Percentiles rank a stretch among this genome's conserved stretches.
Evolutionary conservation across 2,797 vertebrate genomes (phyloP).

Genomic region (Momotus momota): DNA sequence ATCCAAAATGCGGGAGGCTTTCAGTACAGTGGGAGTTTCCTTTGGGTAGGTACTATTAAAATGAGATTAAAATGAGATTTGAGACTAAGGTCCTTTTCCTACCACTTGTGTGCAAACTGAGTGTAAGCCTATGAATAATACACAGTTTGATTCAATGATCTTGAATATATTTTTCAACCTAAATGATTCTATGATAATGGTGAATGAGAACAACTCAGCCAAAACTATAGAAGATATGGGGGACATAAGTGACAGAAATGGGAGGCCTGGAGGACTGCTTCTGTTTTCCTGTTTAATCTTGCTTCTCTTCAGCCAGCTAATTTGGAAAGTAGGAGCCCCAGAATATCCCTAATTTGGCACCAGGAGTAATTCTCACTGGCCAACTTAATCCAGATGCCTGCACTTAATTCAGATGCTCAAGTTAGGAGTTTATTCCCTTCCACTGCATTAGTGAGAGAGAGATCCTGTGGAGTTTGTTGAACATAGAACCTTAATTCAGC

Average conservation of each 20-base stretch:
- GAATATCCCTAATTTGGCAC: background rate
- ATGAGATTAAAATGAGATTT: background rate
- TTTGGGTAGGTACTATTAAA: background rate
- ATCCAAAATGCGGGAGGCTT: background rate
- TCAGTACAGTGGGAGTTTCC: background rate
- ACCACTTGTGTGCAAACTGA: background rate
- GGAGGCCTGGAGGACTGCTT: background rate
- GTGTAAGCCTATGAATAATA: background rate
- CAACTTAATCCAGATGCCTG: background rate
- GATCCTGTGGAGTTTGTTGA: background rate
- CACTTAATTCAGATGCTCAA: background rate
- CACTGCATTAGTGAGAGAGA: background rate
- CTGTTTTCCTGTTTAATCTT: background rate
- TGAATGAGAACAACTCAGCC: background rate
- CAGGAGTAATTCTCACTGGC: background rate
- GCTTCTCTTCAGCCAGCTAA: background rate
- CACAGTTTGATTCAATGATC: background rate
- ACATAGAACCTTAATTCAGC: background rate
- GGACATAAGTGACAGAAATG: background rate
- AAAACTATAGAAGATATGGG: background rate
- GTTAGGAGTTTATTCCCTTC: background rate
- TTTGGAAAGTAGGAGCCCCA: background rate
- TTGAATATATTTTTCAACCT: background rate
- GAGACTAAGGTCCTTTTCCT: background rate
- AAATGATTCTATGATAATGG: background rate